These are phyloP conservation scores for Gisinianus flammeolus DNA, from an alignment of 2,888 invertebrate species.

Conservation along the genomic window DNA sequence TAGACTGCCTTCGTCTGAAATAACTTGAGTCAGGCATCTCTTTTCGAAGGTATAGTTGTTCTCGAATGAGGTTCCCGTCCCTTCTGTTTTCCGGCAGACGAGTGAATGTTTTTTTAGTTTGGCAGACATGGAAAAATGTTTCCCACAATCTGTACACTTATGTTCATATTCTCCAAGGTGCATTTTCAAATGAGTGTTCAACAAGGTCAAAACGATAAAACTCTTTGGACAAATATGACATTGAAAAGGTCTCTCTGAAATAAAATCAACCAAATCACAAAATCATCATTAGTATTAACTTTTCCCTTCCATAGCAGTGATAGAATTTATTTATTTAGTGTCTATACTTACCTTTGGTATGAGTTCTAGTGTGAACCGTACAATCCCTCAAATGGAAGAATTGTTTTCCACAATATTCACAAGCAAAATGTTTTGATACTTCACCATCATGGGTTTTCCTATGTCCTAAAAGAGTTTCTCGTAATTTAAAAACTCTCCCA, in stretches of 20 bases:
- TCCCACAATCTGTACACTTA: no score
- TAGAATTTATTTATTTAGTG: no score
- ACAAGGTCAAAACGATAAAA: neutral
- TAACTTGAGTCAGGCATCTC: neutral
- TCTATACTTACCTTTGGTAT: no score
- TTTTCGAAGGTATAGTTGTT: neutral
- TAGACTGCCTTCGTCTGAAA: neutral
- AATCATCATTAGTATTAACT: no score
- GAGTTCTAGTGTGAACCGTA: neutral
- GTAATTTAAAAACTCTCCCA: constrained; percentile 2
- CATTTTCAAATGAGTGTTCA: neutral
- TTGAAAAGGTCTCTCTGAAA: neutral
- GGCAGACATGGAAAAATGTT: no score
- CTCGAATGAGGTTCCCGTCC: neutral
- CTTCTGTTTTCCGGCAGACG: neutral
- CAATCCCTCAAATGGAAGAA: constrained; percentile 1
- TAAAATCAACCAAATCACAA: no score
- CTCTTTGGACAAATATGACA: constrained; percentile 4
- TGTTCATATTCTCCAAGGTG: no score
- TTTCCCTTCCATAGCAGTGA: no score
- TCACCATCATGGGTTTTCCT: neutral
- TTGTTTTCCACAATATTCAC: neutral
- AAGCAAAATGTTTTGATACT: neutral
- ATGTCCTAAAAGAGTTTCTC: neutral
- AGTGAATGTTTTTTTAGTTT: neutral